Evolutionary conservation across 2,797 vertebrate genomes (phyloP), one percentile per base, ranked within the genome.

Genomic region (Siniperca undulata): DNA sequence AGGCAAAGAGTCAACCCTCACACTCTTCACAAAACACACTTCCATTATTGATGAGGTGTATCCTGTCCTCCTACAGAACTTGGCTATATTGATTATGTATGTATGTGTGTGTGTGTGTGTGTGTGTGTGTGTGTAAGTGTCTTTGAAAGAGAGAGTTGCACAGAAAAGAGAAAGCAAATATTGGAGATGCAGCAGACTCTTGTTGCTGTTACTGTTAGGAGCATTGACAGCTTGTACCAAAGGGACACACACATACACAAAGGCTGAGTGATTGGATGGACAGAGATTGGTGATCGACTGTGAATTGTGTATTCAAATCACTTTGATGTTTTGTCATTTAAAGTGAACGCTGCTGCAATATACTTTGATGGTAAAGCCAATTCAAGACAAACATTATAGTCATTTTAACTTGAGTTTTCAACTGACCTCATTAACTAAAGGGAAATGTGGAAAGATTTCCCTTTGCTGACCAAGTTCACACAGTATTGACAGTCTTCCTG

Each of bases 1-100:
- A 74, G 27, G 60, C 60, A 65, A 75, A 48, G 76, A 91, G 65
- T 80, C 38, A 64, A 58, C 27, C 66, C 42, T 74, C 73, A 56
- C 44, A 42, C 62, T 78, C 65, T 9, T 62, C 62, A 73, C 75
- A 73, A 83, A 84, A 84, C 74, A 81, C 62, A 42, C 52, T 64
- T 85, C 64, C 55, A 86, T 85, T 90, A 90, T 85, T 75, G 84
- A 91, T 81, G 78, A 86, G 86, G 65, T n/a, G 10, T 70, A 38
- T 83, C 70, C 68, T 78, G 53, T 81, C 58, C 74, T 69, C 59
- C 66, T 53, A 72, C 82, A 74, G 56, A 89, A 67, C 69, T 56
- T 68, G 34, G 62, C 58, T n/a, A 3, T 74, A 86, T 90, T 80
- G 86, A 88, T 82, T 66, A 0, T 69, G 20, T 74, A 20, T 82